Conservation (phyloP, 2,113 vertebrate species). For the Ardeotis arabs region DNA sequence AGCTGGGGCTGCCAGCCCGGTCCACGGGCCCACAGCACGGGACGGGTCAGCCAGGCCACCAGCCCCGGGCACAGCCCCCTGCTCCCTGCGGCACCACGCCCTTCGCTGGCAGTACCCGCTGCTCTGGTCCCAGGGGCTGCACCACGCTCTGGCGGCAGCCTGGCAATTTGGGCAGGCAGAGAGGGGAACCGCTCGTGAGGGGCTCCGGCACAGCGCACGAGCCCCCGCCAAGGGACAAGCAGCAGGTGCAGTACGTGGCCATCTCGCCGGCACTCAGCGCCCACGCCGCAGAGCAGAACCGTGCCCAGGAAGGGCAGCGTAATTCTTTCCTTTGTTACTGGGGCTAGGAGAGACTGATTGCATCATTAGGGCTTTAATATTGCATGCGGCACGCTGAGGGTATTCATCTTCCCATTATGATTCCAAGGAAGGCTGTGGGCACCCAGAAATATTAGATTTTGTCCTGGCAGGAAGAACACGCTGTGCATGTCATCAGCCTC, state of each 20-base stretch:
- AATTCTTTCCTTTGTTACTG: background rate
- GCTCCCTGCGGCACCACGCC: background rate
- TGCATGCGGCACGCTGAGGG: background rate
- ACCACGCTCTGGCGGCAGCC: background rate
- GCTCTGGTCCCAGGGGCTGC: background rate
- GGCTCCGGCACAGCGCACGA: fast-evolving
- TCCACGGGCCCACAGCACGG: background rate
- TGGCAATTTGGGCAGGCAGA: fast-evolving
- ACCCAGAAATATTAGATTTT: slow-evolving; percentile 28
- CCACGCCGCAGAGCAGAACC: background rate
- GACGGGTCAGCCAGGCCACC: background rate
- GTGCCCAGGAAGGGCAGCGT: background rate
- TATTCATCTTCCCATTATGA: slow-evolving; percentile 22
- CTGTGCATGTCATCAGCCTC: background rate
- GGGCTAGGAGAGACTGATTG: slow-evolving; percentile 7
- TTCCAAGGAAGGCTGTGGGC: background rate
- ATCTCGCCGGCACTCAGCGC: background rate
- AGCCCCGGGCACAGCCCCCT: no score
- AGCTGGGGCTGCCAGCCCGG: background rate
- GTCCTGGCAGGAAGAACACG: slow-evolving; percentile 18
- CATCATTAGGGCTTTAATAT: slow-evolving; percentile 33
- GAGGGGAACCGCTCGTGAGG: fast-evolving
- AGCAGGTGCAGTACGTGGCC: fast-evolving
- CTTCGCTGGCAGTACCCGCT: background rate
- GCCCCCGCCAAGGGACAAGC: fast-evolving